Percentiles rank a stretch among this genome's conserved stretches.
phyloP scores from a whole-genome alignment of 2,113 vertebrate species.

The Mobula hypostoma region DNA sequence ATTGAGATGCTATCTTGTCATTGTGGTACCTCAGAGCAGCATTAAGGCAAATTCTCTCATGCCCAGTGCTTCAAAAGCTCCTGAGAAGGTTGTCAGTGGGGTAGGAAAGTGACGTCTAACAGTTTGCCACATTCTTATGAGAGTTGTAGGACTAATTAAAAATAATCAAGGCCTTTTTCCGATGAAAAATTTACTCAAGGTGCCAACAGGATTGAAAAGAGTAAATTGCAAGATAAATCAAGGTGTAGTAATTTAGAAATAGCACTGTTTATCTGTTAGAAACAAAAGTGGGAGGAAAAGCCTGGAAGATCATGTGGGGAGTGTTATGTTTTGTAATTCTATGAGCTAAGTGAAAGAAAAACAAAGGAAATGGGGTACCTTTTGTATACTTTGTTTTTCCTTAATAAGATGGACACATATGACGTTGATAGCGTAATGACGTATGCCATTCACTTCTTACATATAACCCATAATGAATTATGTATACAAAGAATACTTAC shows the following conservation, averaged over 20 bases:
- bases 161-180: neutral
- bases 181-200: neutral
- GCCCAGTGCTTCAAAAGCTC: neutral
- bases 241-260: neutral
- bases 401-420: too few species aligned
- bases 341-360: too few species aligned
- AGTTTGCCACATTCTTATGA: neutral
- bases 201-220: neutral
- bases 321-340: too few species aligned
- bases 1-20: constrained; percentile 26
- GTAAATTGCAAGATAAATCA: neutral
- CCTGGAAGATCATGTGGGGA: neutral
- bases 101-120: neutral
- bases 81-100: neutral
- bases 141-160: neutral
- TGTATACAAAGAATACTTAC: too few species aligned
- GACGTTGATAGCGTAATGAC: too few species aligned
- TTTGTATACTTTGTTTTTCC: too few species aligned
- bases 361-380: too few species aligned
- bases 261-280: neutral
- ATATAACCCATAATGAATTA: too few species aligned
- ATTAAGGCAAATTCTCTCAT: neutral
- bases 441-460: too few species aligned
- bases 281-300: neutral
- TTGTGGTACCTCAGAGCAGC: neutral